Evolutionary conservation across 2,888 invertebrate species (phyloP).

Genomic region (Morinoia aosen): DNA sequence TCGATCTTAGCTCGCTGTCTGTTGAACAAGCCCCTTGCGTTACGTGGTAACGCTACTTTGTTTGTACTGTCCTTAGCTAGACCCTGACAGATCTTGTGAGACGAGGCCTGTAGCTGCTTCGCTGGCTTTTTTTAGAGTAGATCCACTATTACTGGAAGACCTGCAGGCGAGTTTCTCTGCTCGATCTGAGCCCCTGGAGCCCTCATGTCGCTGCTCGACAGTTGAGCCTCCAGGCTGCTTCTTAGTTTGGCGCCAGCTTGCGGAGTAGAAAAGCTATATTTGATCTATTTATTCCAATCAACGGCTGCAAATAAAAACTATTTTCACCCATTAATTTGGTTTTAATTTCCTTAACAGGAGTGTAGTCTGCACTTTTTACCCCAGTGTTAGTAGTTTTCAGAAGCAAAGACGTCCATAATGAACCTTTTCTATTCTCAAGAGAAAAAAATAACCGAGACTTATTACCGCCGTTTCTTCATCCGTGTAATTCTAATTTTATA

Average conservation of each 20-base stretch:
- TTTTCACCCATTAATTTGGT: slow-evolving; percentile 18
- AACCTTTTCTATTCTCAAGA: no score
- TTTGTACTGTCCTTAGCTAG: neutral
- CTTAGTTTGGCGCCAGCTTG: neutral
- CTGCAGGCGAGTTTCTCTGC: neutral
- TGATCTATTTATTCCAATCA: slow-evolving; percentile 12
- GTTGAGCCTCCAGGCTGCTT: neutral
- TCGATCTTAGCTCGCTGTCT: neutral
- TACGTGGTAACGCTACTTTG: neutral
- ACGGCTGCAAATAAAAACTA: slow-evolving; percentile 18
- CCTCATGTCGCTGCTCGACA: neutral
- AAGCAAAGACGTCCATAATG: no score
- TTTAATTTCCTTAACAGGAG: neutral
- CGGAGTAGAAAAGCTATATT: neutral
- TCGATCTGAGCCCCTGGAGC: neutral
- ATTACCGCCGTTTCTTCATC: no score
- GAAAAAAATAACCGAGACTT: no score
- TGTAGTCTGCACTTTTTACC: neutral
- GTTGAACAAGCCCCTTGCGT: no score
- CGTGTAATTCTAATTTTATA: no score
- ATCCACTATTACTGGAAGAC: neutral
- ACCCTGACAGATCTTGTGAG: neutral
- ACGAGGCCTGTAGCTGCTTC: neutral
- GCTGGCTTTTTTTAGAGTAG: neutral
- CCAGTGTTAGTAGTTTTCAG: neutral